These are phyloP conservation scores for Hybognathus amarus DNA, from an alignment of 2,797 vertebrate species.

Conservation along the genomic window DNA sequence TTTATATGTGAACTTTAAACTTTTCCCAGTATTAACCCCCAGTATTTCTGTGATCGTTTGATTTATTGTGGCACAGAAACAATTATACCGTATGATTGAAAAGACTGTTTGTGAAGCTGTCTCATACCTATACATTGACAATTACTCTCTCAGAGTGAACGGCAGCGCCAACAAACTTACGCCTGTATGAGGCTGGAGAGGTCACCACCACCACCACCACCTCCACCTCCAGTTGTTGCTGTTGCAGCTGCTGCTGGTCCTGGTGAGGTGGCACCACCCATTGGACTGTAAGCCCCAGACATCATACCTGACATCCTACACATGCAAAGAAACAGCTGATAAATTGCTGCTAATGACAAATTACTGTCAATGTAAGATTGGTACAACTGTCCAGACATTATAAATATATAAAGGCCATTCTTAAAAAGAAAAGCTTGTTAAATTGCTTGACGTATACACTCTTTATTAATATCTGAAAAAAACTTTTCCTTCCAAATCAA, in stretches of 20 bases:
- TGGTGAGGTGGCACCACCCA: slow-evolving; percentile 71
- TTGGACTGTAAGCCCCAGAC: slow-evolving; percentile 83
- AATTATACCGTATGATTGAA: neutral
- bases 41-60: neutral
- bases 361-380: neutral
- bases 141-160: neutral
- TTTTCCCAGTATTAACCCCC: neutral
- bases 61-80: neutral
- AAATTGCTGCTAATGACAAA: neutral
- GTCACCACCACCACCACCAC: slow-evolving; percentile 74
- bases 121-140: neutral
- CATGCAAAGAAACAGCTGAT: neutral
- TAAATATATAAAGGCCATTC: neutral
- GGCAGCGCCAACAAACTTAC: slow-evolving; percentile 74
- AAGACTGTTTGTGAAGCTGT: neutral
- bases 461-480: neutral
- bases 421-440: neutral
- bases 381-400: neutral
- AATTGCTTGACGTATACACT: neutral
- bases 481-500: neutral
- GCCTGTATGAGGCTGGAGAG: slow-evolving; percentile 95
- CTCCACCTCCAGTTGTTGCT: slow-evolving; percentile 60
- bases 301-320: slow-evolving; percentile 96
- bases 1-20: neutral
- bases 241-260: slow-evolving; percentile 27